Percentiles rank a stretch among this genome's conserved stretches.
These are phyloP conservation scores for Scaptodrosophila lebanonensis DNA, from an alignment of 1,140 invertebrate species.

Conservation along the genomic window DNA sequence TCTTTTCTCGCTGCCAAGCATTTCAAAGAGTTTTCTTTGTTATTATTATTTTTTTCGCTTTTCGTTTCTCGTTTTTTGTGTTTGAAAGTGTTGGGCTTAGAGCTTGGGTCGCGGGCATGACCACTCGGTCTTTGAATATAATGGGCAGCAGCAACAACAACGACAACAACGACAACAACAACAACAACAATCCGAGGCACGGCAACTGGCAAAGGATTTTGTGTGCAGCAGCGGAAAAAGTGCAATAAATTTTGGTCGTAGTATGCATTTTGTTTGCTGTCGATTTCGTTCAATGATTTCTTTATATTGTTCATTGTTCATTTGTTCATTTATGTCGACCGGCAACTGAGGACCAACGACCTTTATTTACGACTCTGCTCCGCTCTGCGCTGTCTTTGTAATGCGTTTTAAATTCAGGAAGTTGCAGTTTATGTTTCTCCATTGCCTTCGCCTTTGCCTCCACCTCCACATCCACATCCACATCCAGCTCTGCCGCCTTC, in stretches of 20 bases:
- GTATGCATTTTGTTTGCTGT: conserved; percentile 28
- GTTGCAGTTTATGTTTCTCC: conserved; percentile 43
- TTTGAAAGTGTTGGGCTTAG: conserved; percentile 45
- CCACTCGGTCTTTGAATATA: conserved; percentile 26
- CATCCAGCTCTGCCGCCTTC: not conserved
- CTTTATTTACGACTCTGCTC: conserved; percentile 56
- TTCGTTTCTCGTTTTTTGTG: conserved; percentile 18
- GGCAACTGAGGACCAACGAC: conserved; percentile 27
- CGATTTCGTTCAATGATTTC: conserved; percentile 60
- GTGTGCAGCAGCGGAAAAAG: conserved; percentile 51
- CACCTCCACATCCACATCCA: conserved; percentile 4
- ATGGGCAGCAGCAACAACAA: not conserved
- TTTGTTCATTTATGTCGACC: not conserved
- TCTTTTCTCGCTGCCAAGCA: conserved; percentile 2
- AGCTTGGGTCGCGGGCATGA: conserved; percentile 15
- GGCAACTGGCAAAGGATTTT: conserved; percentile 55
- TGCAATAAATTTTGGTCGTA: conserved; percentile 56
- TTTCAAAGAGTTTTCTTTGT: conserved; percentile 2
- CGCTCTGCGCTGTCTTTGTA: too few relatives aligned
- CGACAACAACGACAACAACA: too few relatives aligned
- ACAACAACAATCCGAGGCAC: too few relatives aligned
- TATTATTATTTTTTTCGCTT: conserved; percentile 10
- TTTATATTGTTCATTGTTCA: conserved; percentile 14
- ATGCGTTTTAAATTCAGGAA: conserved; percentile 59
- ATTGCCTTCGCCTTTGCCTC: conserved; percentile 10